phyloP scores from a whole-genome alignment of 2,113 vertebrate species.

The Entosphenus tridentatus region DNA sequence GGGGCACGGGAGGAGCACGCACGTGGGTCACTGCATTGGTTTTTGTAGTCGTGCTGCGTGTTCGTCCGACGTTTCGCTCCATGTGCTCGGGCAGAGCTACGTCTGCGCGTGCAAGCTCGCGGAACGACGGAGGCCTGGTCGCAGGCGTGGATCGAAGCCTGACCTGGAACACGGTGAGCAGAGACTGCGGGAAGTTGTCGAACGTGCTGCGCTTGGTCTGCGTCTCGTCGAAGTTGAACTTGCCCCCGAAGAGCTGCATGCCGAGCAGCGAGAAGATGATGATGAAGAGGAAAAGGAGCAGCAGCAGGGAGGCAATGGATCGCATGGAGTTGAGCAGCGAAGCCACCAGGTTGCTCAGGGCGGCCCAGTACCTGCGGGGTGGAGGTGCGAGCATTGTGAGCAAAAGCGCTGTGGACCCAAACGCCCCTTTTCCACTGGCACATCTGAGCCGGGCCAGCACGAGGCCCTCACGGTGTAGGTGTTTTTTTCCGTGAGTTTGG shows the following conservation, averaged over 20 bases:
- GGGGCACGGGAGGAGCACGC: no score
- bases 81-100: no score
- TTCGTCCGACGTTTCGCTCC: no score
- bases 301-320: slow-evolving; percentile 80
- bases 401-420: no score
- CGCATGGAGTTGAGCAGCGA: slow-evolving; percentile 92
- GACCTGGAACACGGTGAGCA: slow-evolving; percentile 97
- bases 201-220: slow-evolving; percentile 80
- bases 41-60: no score
- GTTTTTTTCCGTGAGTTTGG: not conserved
- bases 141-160: not conserved
- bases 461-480: not conserved
- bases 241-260: slow-evolving; percentile 97
- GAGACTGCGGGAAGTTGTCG: slow-evolving; percentile 93
- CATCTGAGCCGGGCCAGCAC: no score
- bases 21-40: no score
- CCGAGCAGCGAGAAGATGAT: slow-evolving; percentile 97
- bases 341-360: slow-evolving; percentile 87
- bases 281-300: slow-evolving; percentile 98
- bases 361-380: slow-evolving; percentile 72
- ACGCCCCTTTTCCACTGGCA: no score
- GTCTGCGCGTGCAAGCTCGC: no score
- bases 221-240: slow-evolving; percentile 95
- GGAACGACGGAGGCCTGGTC: no score
- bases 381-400: no score